Base-by-base conservation (phyloP, 1,140 invertebrate genomes). In the Drosophila sechellia region DNA sequence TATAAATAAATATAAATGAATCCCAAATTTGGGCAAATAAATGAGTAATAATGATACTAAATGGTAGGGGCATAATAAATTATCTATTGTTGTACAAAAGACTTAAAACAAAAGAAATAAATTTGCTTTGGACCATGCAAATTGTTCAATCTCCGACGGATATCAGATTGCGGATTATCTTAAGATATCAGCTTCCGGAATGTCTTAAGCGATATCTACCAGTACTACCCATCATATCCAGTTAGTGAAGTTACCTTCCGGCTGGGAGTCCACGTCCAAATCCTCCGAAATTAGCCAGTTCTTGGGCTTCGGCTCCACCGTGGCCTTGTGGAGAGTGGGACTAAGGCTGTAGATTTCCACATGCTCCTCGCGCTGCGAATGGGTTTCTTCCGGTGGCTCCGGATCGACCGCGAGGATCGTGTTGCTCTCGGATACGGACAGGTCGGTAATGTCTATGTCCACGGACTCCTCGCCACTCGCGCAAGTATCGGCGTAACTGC, bases 281-380 rank as follows among this genome's bases (percentile, higher is more conserved):
- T 70, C 66, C 10, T 70, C 66, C 4, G 66, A 70, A 69, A 70
- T 70, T n/a, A 70, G 35, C 66, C 66, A 70, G 43, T 70, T 70
- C 15, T 56, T 70, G 17, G 66, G 66, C 27, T 70, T 70, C 4
- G 50, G 10, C 64, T 56, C 63, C 40, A 69, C 65, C 40, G 56
- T 52, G 11, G 34, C 12, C 35, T 69, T 70, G n/a, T 60, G 59
- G 15, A 65, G 52, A 22, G 13, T 53, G 3, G 64, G 64, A 17
- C 64, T 68, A 17, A 42, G 12, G 6, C 60, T 42, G 6, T 37
- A 66, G 4, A 27, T 15, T 17, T 68, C 64, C 27, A 35, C 46
- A n/a, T 10, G 4, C 3, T 69, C 64, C n/a, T 70, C 66, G 3
- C 22, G 63, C 6, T 48, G 63, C 11, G 60, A 35, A 2, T 65